Conservation (phyloP, 2,888 invertebrate genomes). For the Habroteleia sp. region DNA sequence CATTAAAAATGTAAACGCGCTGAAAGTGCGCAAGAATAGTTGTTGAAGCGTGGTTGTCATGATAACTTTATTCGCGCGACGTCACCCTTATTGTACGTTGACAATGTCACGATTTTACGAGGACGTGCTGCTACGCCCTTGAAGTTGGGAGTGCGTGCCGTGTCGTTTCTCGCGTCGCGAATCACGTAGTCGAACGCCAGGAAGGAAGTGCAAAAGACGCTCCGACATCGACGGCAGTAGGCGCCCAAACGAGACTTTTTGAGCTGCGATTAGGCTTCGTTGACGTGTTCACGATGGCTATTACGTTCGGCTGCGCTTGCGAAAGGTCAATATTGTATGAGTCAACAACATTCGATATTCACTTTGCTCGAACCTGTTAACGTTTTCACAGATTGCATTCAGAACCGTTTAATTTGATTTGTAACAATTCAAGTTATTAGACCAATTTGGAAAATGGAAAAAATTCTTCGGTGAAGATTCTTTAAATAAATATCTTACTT, state of each 20-base stretch:
- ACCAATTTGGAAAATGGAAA: too few relatives aligned
- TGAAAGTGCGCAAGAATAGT: slow-evolving; percentile 37
- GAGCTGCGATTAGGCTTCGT: slow-evolving; percentile 33
- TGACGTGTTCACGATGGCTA: slow-evolving; percentile 38
- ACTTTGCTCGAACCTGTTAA: slow-evolving; percentile 7
- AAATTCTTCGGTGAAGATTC: too few relatives aligned
- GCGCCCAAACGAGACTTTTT: slow-evolving; percentile 37
- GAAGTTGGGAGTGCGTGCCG: slow-evolving; percentile 41
- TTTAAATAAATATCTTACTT: too few relatives aligned
- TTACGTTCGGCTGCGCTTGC: slow-evolving; percentile 20
- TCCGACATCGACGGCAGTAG: slow-evolving; percentile 12
- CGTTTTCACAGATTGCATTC: too few relatives aligned
- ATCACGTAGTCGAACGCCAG: slow-evolving; percentile 58
- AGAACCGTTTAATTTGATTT: neutral
- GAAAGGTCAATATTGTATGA: slow-evolving; percentile 30
- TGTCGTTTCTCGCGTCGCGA: slow-evolving; percentile 22
- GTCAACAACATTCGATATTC: slow-evolving; percentile 42
- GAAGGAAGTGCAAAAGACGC: slow-evolving; percentile 51
- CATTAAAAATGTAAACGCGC: slow-evolving; percentile 41
- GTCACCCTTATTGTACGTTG: slow-evolving; percentile 61
- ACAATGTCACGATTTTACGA: slow-evolving; percentile 68
- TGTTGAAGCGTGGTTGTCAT: slow-evolving; percentile 10
- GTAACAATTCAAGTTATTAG: neutral
- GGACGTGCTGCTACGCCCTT: slow-evolving; percentile 61
- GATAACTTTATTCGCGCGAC: slow-evolving; percentile 64